Conservation (phyloP, 2,797 vertebrate species). For the Tokudaia muenninki region DNA sequence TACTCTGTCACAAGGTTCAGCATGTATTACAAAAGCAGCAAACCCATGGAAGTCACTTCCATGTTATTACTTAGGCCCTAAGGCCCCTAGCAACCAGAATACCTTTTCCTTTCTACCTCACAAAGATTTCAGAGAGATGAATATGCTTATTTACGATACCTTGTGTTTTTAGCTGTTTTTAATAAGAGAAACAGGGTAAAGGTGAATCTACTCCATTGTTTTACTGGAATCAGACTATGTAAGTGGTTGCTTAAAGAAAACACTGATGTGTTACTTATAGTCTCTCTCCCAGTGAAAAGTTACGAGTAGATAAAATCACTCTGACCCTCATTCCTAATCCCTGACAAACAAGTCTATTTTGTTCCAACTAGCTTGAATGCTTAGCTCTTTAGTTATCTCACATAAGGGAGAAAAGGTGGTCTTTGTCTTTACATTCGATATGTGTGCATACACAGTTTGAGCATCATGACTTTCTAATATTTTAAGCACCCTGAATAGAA, state of each 20-base stretch:
- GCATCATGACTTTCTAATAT: conserved; percentile 22
- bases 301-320: conserved; percentile 37
- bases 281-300: conserved; percentile 36
- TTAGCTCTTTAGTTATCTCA: conserved; percentile 5
- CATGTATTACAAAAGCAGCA: conserved; percentile 27
- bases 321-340: background rate
- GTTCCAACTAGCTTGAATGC: conserved; percentile 32
- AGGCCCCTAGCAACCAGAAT: conserved; percentile 32
- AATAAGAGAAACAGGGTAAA: conserved; percentile 44
- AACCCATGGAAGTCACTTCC: background rate
- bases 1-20: conserved; percentile 31
- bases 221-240: conserved; percentile 43
- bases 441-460: background rate
- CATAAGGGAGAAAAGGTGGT: background rate
- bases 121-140: background rate
- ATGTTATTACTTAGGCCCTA: conserved; percentile 39
- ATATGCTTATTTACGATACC: conserved; percentile 4
- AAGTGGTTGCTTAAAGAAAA: conserved; percentile 60
- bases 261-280: conserved; percentile 37
- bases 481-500: conserved; percentile 44
- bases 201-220: conserved; percentile 14
- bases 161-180: conserved; percentile 16
- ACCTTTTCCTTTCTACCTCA: conserved; percentile 20
- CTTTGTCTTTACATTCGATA: background rate
- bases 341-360: background rate